phyloP scores from a whole-genome alignment of 2,888 invertebrate genomes.

The Hipparchia sbordonii region DNA sequence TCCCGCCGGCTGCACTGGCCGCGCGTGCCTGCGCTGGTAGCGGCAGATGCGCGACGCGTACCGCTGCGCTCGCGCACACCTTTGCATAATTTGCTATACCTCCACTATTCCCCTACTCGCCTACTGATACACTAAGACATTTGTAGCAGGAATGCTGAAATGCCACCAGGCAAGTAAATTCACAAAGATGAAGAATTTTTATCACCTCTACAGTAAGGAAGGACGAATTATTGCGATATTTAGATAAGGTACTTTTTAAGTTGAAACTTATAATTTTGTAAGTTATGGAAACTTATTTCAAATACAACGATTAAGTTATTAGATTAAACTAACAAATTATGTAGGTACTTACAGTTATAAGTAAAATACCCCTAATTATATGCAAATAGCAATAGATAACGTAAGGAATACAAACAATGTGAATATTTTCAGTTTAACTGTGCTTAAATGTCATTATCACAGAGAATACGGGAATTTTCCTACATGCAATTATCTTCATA shows the following conservation, averaged over 20 bases:
- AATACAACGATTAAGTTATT: not conserved
- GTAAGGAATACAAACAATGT: too few species aligned
- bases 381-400: too few species aligned
- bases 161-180: conserved; percentile 2
- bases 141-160: conserved; percentile 25
- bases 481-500: not conserved
- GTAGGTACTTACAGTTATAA: too few species aligned
- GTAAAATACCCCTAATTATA: too few species aligned
- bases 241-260: not conserved
- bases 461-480: not conserved
- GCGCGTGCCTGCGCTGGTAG: conserved; percentile 50
- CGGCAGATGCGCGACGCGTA: conserved; percentile 69
- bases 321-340: not conserved
- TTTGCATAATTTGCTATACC: conserved; percentile 40
- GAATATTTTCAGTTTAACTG: too few species aligned
- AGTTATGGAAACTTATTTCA: not conserved
- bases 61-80: conserved; percentile 39
- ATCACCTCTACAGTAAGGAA: conserved; percentile 14
- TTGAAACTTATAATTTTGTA: not conserved
- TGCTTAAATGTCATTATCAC: too few species aligned
- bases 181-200: conserved; percentile 8
- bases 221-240: not conserved
- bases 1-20: conserved; percentile 42
- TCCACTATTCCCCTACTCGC: conserved; percentile 34
- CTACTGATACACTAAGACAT: conserved; percentile 36